Base-by-base conservation (phyloP, 2,113 vertebrate species). In the Urocolius indicus region DNA sequence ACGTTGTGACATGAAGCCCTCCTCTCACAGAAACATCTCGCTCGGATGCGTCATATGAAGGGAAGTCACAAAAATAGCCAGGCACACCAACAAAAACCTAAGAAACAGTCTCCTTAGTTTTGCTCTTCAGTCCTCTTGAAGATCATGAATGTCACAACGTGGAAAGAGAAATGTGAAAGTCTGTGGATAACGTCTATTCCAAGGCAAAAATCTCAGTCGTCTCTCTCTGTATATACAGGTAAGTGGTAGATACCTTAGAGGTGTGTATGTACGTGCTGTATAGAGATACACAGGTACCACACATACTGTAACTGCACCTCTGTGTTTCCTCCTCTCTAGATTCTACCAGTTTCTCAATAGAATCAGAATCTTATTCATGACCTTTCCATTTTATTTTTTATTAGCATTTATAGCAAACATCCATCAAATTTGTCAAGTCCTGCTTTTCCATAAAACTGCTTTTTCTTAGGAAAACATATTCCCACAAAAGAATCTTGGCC, bases 21-120 rank as follows among this genome's bases (percentile, higher is more conserved):
- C 12, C 38, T 63, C 38, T 36, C 24, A 11, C n/a, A 52, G 43
- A 43, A 52, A 29, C 12, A 59, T 34, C 27, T 59, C 3, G 0
- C 17, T 71, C 23, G 1, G 41, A 23, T 6, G 1, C 0, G 0
- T 20, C 4, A 1, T 3, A 6, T 9, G n/a, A 79, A 55, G 14
- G 19, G 9, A 62, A 17, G 3, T 16, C 55, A 49, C 10, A 30
- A 45, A 75, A 67, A 20, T 29, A 58, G 14, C 26, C 0, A 1
- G 9, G 36, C 18, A 27, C 29, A n/a, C 29, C 5, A 18, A 41
- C 18, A n/a, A 55, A 78, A 80, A 51, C 11, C 16, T 16, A 43
- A 68, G 59, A 3, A 29, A 36, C n/a, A 16, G 20, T 6, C 41
- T 36, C 62, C 32, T 49, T 46, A 16, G 16, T 59, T 77, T 81